These are phyloP conservation scores for Biston stratarius DNA, from an alignment of 2,888 invertebrate species.

Conservation along the genomic window DNA sequence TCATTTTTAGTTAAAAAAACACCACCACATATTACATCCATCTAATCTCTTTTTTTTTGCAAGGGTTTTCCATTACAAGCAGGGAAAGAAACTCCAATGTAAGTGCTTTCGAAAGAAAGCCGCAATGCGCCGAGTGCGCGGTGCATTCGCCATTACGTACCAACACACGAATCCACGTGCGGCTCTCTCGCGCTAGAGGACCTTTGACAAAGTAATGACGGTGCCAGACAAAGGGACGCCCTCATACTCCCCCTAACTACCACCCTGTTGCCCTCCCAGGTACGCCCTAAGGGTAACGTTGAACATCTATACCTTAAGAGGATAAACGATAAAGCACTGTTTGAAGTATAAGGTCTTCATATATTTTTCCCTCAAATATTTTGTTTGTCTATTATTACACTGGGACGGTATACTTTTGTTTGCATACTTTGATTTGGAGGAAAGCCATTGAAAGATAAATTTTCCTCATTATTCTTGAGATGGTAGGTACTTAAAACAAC, in stretches of 20 bases:
- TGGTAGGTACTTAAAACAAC: not conserved
- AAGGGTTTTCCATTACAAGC: constrained; percentile 9
- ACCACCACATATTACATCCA: too few species aligned
- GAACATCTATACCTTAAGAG: constrained; percentile 57
- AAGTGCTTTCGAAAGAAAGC: constrained; percentile 12
- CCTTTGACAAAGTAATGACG: constrained; percentile 85
- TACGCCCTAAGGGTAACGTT: constrained; percentile 43
- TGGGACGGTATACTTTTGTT: constrained; percentile 9
- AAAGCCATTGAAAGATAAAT: constrained; percentile 3
- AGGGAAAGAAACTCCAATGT: constrained; percentile 6
- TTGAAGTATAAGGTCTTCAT: constrained; percentile 46
- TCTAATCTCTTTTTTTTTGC: not conserved
- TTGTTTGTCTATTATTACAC: constrained; percentile 39
- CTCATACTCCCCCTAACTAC: constrained; percentile 33
- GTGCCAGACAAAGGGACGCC: constrained; percentile 70
- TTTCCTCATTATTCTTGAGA: constrained; percentile 19
- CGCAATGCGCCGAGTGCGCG: constrained; percentile 9
- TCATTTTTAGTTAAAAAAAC: too few species aligned
- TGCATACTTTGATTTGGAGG: constrained; percentile 11
- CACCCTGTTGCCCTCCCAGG: constrained; percentile 48
- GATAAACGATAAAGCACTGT: constrained; percentile 50
- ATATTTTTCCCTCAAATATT: constrained; percentile 44
- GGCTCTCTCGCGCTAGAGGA: constrained; percentile 58
- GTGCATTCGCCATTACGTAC: constrained; percentile 25
- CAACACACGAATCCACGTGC: constrained; percentile 49